Base-by-base conservation (phyloP, 1,140 invertebrate genomes). In the Drosophila melanica region DNA sequence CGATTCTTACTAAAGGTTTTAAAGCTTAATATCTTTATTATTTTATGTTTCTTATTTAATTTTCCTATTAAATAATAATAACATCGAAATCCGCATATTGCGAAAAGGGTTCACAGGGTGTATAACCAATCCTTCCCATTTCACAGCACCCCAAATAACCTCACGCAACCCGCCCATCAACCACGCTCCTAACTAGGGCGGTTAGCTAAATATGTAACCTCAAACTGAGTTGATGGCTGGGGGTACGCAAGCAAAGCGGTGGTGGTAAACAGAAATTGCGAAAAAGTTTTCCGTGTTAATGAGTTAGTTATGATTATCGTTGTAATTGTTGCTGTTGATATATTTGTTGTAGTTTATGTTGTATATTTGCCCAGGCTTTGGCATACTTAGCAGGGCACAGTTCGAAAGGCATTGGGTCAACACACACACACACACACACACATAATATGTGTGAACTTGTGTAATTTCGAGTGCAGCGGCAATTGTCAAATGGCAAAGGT, bases 151-250 rank as follows among this genome's bases (percentile, higher is more conserved):
- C 20, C 7, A 23, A 44, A 44, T 10, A 33, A 37, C 48, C 42
- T 59, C 45, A 44, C 5, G 6, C 27, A 27, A 27, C 5, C 27
- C 65, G 47, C 77, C 54, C 47, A 53, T 45, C 35, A 27, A 27
- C 47, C 30, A 47, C 33, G 37, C 7, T 50, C 18, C 68, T 80
- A 81, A 85, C 59, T 76, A 76, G 73, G 16, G 39, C 39, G 80
- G 72, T 63, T 79, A 86, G 74, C 77, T 69, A 86, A 86, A 59
- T 57, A 47, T 77, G 82, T 87, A 78, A 85, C 81, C 81, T 75
- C 77, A 85, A 79, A 86, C 76, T 39, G 53, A 39, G 37, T 37
- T 51, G 45, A 16, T 12, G 11, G 41, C 6, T 42, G 39, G 18
- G 35, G 27, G n/a, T n/a, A n/a, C n/a, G n/a, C n/a, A n/a, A n/a